These are phyloP conservation scores for Latrodectus hesperus DNA, from an alignment of 2,888 invertebrate genomes.

Conservation along the genomic window DNA sequence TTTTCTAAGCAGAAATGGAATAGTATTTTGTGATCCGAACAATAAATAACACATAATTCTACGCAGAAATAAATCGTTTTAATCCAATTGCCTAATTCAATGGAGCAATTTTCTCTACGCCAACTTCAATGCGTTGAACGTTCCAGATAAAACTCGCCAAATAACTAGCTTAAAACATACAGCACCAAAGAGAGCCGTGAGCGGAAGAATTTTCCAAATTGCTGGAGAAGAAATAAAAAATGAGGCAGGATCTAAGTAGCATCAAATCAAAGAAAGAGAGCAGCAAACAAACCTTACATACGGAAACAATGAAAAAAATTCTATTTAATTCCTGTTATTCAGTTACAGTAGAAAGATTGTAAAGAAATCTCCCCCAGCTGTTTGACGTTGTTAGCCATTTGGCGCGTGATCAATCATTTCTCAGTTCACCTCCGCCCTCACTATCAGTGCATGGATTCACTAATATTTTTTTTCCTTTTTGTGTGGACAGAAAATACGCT, in stretches of 20 bases:
- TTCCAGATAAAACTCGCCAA: conserved; percentile 8
- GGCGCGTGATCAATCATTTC: conserved; percentile 46
- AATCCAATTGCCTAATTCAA: background rate
- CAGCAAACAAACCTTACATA: background rate
- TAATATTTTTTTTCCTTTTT: background rate
- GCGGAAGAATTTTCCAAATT: conserved; percentile 2
- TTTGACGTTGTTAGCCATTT: conserved; percentile 39
- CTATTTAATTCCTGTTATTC: conserved; percentile 40
- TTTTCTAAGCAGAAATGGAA: too few relatives aligned
- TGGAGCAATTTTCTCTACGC: background rate
- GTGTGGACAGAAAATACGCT: background rate
- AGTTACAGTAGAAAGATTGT: background rate
- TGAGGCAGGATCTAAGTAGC: conserved; percentile 6
- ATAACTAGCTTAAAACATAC: conserved; percentile 6
- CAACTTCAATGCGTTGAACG: background rate
- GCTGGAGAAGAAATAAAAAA: background rate
- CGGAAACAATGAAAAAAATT: conserved; percentile 6
- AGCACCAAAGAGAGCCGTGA: background rate
- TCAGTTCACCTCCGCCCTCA: conserved; percentile 48
- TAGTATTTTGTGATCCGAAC: too few relatives aligned
- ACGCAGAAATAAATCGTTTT: too few relatives aligned
- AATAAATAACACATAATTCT: too few relatives aligned
- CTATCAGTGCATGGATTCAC: conserved; percentile 13
- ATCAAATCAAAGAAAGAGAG: conserved; percentile 20
- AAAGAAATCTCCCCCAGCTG: conserved; percentile 19